phyloP scores from a whole-genome alignment of 2,888 invertebrate genomes.

The Dicyrtomina minuta region DNA sequence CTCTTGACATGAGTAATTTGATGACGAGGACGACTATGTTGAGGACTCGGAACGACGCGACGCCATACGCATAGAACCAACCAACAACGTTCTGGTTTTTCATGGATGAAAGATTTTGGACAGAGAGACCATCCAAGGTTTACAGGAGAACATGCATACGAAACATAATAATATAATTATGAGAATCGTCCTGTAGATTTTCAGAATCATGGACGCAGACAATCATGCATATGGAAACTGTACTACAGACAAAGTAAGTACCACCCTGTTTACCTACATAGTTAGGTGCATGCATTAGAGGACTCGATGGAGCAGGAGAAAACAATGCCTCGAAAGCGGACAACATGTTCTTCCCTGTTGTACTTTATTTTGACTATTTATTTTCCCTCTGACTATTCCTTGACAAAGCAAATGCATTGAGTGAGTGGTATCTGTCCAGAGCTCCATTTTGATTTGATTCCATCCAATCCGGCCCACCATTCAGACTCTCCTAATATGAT shows the following conservation, averaged over 20 bases:
- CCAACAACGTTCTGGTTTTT: slow-evolving; percentile 4
- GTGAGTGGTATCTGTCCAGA: slow-evolving; percentile 1
- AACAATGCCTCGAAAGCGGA: background rate
- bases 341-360: background rate
- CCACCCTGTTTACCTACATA: too few relatives aligned
- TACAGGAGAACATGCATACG: too few relatives aligned
- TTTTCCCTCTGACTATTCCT: too few relatives aligned
- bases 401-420: too few relatives aligned
- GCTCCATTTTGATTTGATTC: background rate
- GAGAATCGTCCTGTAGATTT: too few relatives aligned
- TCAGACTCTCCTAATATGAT: slow-evolving; percentile 16
- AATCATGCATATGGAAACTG: background rate
- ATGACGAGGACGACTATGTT: background rate
- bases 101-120: background rate
- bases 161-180: too few relatives aligned
- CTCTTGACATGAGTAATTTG: slow-evolving; percentile 16
- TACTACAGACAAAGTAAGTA: background rate
- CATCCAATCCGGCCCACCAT: slow-evolving; percentile 5
- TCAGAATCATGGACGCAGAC: background rate
- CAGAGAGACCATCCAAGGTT: background rate
- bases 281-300: too few relatives aligned
- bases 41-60: too few relatives aligned
- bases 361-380: too few relatives aligned
- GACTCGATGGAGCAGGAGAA: background rate
- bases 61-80: too few relatives aligned